A percentile compares a stretch with the other conserved stretches of the same genome.
Conservation (phyloP, 2,888 invertebrate genomes). For the Pyrrhosoma nymphula region DNA sequence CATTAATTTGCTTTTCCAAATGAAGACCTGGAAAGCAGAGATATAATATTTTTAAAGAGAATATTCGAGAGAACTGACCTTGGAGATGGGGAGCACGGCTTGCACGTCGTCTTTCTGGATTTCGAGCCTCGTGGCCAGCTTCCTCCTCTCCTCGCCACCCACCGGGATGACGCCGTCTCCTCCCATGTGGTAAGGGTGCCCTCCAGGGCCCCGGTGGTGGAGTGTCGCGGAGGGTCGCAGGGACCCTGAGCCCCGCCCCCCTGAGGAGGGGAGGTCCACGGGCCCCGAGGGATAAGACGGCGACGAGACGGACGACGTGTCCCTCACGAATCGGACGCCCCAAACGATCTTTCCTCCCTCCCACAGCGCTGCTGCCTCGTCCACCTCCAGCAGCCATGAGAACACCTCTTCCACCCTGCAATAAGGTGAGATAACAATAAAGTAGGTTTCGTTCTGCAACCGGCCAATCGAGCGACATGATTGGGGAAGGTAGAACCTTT, state of each 20-base stretch:
- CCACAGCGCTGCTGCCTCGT: conserved; percentile 87
- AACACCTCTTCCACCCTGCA: conserved; percentile 88
- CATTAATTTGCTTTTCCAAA: no score
- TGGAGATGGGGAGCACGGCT: conserved; percentile 95
- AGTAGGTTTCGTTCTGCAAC: no score
- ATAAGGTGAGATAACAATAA: conserved; percentile 70
- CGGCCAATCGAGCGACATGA: no score
- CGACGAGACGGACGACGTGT: conserved; percentile 69
- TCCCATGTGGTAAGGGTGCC: conserved; percentile 70
- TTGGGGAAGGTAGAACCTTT: no score
- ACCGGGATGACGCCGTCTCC: conserved; percentile 72
- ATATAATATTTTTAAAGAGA: no score
- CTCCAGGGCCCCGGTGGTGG: conserved; percentile 70
- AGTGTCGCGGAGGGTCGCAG: conserved; percentile 64
- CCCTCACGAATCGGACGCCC: conserved; percentile 86
- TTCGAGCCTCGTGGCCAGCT: conserved; percentile 90
- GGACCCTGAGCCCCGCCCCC: neutral
- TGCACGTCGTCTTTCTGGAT: conserved; percentile 97
- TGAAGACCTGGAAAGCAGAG: no score
- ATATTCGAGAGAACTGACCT: conserved; percentile 81
- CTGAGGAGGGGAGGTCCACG: neutral
- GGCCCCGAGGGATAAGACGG: conserved; percentile 33
- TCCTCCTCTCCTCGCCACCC: conserved; percentile 78
- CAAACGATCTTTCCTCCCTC: conserved; percentile 93
- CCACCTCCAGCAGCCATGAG: conserved; percentile 95